phyloP scores from a whole-genome alignment of 2,888 invertebrate genomes.

The Drosophila subsilvestris region DNA sequence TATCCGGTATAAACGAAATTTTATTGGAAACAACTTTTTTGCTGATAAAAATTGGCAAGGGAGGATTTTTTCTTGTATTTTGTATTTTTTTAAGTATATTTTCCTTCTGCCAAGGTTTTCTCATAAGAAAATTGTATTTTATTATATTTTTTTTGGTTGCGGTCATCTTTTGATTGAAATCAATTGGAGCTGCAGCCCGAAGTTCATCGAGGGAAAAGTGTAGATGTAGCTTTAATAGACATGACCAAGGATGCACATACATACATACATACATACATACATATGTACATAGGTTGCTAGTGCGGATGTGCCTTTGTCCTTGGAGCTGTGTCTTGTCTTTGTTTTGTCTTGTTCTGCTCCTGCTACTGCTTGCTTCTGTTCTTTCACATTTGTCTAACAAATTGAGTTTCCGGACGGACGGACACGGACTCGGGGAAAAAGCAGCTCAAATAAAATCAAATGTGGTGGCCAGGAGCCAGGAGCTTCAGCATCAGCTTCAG shows the following conservation, averaged over 20 bases:
- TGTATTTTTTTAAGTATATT: no score
- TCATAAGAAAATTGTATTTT: no score
- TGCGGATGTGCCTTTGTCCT: constrained; percentile 2
- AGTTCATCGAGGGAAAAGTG: constrained; percentile 25
- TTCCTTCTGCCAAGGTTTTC: no score
- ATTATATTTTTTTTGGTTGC: not conserved
- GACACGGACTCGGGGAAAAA: constrained; percentile 14
- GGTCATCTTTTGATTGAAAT: constrained; percentile 29
- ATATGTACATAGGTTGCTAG: not conserved
- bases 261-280: not conserved
- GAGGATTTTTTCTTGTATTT: no score
- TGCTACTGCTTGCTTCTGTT: constrained; percentile 17
- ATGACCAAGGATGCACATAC: constrained; percentile 15
- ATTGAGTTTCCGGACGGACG: constrained; percentile 58
- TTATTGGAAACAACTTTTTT: no score
- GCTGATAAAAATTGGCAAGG: no score
- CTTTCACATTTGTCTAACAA: constrained; percentile 53
- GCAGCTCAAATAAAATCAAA: constrained; percentile 46
- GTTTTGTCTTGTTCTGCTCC: not conserved
- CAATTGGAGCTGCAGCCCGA: constrained; percentile 28
- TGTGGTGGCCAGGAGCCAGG: constrained; percentile 23
- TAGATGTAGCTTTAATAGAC: constrained; percentile 37
- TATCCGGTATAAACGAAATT: no score
- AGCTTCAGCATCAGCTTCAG: not conserved
- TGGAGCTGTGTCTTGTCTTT: not conserved